Evolutionary conservation across 2,888 invertebrate genomes (phyloP).

Genomic region (Scaptodrosophila latifasciaeformis): DNA sequence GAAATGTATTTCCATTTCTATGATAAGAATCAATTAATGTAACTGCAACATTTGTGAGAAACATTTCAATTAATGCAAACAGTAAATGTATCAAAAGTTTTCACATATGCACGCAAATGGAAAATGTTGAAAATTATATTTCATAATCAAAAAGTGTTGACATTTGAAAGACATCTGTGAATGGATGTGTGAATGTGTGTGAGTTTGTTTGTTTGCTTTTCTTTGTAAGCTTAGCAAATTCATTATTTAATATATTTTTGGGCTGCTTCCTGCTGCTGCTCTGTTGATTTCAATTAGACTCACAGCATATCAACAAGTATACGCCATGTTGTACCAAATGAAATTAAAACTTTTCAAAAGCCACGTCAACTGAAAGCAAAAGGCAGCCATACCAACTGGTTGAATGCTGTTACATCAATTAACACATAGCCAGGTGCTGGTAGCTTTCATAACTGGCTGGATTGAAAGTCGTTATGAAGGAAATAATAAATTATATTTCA

Average conservation of each 20-base stretch:
- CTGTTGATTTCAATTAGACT: constrained; percentile 2
- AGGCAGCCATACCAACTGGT: background rate
- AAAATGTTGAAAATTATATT: constrained; percentile 6
- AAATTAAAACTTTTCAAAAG: constrained; percentile 1
- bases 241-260: too few species aligned
- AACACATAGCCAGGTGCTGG: constrained; percentile 30
- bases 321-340: constrained; percentile 29
- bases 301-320: constrained; percentile 30
- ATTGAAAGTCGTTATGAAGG: background rate
- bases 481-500: background rate
- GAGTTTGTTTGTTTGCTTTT: too few species aligned
- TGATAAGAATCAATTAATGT: too few species aligned
- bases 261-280: too few species aligned
- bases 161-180: constrained; percentile 28
- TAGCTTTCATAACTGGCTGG: constrained; percentile 5
- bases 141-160: constrained; percentile 26
- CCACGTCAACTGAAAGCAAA: constrained; percentile 17
- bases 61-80: too few species aligned
- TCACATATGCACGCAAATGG: too few species aligned
- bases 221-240: constrained; percentile 15
- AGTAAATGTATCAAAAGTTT: too few species aligned
- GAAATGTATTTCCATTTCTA: too few species aligned
- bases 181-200: background rate
- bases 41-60: too few species aligned
- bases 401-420: constrained; percentile 37